A percentile compares a stretch with the other conserved stretches of the same genome.
These are phyloP conservation scores for Myathropa florea DNA, from an alignment of 2,888 invertebrate genomes.

Conservation along the genomic window DNA sequence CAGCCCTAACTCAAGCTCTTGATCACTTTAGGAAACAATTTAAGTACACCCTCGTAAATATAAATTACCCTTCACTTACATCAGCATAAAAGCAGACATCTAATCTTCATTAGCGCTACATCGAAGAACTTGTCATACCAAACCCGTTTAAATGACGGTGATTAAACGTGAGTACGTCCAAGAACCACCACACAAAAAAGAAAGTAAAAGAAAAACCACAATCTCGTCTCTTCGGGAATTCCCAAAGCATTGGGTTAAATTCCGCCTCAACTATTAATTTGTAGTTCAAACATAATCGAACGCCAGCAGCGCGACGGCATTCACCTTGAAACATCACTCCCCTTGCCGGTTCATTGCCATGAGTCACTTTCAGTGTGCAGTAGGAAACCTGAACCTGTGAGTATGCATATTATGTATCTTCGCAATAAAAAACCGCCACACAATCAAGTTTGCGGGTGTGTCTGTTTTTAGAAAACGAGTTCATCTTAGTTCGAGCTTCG, in stretches of 20 bases:
- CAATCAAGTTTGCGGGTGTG: not conserved
- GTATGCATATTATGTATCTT: not conserved
- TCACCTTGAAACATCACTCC: constrained; percentile 32
- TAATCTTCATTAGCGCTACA: not conserved
- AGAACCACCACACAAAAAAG: not conserved
- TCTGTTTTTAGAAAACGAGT: not conserved
- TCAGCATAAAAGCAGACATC: not conserved
- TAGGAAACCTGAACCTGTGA: constrained; percentile 6
- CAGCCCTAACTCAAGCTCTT: too few species aligned
- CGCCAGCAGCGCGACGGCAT: not conserved
- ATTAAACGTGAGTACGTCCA: not conserved
- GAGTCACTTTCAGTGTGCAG: not conserved
- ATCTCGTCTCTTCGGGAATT: too few species aligned
- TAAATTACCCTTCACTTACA: not conserved
- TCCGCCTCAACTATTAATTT: constrained; percentile 8
- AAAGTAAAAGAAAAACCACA: not conserved
- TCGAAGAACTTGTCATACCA: not conserved
- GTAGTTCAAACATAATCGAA: constrained; percentile 5
- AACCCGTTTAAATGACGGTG: not conserved
- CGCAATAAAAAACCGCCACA: not conserved
- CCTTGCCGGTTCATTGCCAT: constrained; percentile 16
- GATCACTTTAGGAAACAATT: not conserved
- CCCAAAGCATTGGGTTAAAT: not conserved
- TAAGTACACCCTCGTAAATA: not conserved
- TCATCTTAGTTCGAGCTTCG: not conserved